A percentile compares a stretch with the other conserved stretches of the same genome.
Conservation (phyloP, 1,140 invertebrate genomes). For the Drosophila burlai region DNA sequence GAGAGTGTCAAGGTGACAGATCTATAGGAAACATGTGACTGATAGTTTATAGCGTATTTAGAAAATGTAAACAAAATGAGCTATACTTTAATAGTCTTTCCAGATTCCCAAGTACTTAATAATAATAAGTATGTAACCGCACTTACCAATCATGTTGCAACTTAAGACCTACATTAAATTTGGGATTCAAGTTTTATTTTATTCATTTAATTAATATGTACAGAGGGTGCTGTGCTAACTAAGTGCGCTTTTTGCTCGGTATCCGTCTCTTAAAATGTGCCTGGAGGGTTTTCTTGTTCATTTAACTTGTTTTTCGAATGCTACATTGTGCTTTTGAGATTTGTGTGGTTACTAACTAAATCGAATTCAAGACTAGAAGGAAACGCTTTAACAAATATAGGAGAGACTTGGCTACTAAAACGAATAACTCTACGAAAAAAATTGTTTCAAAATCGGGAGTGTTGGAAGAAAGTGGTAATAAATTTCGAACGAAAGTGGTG, state of each 20-base stretch:
- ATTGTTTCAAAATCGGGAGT: constrained; percentile 10
- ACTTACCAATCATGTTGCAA: constrained; percentile 41
- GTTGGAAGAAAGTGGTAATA: constrained; percentile 19
- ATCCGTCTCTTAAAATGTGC: neutral
- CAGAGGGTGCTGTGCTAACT: constrained; percentile 35
- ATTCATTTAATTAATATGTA: constrained; percentile 7
- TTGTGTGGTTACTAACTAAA: constrained; percentile 40
- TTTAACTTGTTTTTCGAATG: neutral
- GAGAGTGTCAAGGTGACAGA: neutral
- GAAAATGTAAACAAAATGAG: neutral
- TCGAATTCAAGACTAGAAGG: constrained; percentile 30
- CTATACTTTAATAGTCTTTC: neutral
- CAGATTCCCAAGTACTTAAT: neutral
- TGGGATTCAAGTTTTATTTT: neutral
- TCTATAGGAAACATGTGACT: neutral
- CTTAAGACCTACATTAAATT: constrained; percentile 3
- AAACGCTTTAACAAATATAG: constrained; percentile 26
- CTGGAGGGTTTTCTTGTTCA: neutral
- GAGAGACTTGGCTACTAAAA: constrained; percentile 44
- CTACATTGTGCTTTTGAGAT: constrained; percentile 34
- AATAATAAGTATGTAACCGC: neutral
- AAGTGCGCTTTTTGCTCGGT: constrained; percentile 3
- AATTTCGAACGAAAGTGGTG: constrained; percentile 38
- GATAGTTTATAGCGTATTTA: neutral
- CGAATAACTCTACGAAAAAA: constrained; percentile 34